These are phyloP conservation scores for Trachymyrmex septentrionalis DNA, from an alignment of 1,140 invertebrate genomes.

Conservation along the genomic window DNA sequence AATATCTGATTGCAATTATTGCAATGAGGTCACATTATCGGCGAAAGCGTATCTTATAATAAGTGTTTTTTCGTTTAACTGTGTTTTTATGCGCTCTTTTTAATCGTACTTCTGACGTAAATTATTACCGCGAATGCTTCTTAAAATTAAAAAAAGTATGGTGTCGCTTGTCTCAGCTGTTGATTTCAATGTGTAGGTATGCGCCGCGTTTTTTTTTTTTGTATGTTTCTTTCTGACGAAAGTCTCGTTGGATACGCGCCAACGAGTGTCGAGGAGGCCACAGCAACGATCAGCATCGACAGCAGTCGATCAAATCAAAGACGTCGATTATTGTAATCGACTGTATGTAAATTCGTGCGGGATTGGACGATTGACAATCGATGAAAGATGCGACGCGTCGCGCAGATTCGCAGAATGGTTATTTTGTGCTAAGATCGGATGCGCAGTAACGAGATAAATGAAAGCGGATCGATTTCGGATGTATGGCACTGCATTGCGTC, in stretches of 20 bases:
- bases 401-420: background rate
- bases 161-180: conserved; percentile 1
- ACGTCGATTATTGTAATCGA: conserved; percentile 29
- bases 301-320: conserved; percentile 27
- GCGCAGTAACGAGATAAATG: conserved; percentile 54
- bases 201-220: background rate
- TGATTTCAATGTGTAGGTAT: conserved; percentile 26
- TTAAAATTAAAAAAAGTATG: conserved; percentile 19
- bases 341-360: conserved; percentile 19
- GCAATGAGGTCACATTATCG: background rate
- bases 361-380: conserved; percentile 27
- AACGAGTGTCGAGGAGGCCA: background rate
- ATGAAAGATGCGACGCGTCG: conserved; percentile 12
- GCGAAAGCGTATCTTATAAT: conserved; percentile 18
- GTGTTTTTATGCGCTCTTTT: conserved; percentile 9
- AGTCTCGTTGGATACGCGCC: conserved; percentile 28
- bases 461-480: conserved; percentile 47
- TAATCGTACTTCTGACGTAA: background rate
- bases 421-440: conserved; percentile 23
- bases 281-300: too few species aligned
- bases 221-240: conserved; percentile 9
- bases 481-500: conserved; percentile 49
- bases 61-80: conserved; percentile 13
- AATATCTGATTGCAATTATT: conserved; percentile 14
- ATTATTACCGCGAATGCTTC: conserved; percentile 8